Conservation (phyloP, 2,888 invertebrate genomes). For the Sinelater perroti region DNA sequence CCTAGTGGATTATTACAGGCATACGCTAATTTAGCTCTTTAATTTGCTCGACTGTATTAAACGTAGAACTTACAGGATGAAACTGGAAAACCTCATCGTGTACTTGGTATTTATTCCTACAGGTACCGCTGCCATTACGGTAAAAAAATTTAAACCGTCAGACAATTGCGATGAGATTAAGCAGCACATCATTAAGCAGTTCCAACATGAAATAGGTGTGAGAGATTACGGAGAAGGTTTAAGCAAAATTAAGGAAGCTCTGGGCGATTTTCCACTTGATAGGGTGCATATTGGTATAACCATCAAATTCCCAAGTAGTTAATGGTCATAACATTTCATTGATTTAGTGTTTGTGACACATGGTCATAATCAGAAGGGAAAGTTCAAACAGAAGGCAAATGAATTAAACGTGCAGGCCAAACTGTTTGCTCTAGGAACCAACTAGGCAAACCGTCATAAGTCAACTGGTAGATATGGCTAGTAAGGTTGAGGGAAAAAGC, state of each 20-base stretch:
- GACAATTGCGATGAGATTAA: neutral
- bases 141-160: neutral
- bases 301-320: neutral
- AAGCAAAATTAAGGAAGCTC: neutral
- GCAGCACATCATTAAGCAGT: too few relatives aligned
- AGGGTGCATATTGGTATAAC: conserved; percentile 6
- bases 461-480: conserved; percentile 9
- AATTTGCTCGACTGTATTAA: neutral
- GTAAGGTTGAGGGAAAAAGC: neutral
- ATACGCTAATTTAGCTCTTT: neutral
- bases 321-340: neutral
- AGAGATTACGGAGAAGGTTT: conserved; percentile 1
- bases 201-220: neutral
- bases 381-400: neutral
- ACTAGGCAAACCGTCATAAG: neutral
- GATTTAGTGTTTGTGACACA: conserved; percentile 8
- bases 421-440: conserved; percentile 5
- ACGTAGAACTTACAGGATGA: neutral
- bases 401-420: neutral
- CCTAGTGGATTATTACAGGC: conserved; percentile 18
- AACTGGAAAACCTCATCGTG: neutral
- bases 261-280: neutral
- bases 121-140: conserved; percentile 11
- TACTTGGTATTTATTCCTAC: conserved; percentile 1
- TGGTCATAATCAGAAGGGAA: neutral